Conservation (phyloP, 2,888 invertebrate genomes). For the Eupithecia subfuscata region DNA sequence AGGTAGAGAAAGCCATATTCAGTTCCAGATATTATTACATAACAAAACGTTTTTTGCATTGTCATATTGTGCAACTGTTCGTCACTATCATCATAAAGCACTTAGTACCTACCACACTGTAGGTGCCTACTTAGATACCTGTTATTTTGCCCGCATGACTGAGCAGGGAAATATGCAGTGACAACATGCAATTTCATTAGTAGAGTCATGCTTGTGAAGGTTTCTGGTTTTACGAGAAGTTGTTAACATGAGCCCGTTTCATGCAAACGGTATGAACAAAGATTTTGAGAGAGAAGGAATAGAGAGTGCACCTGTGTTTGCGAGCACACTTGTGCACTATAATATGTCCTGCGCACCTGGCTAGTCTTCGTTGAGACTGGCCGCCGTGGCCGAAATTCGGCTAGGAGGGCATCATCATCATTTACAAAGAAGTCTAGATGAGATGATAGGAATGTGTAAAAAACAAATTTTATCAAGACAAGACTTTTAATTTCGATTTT, state of each 20-base stretch:
- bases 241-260: background rate
- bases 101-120: conserved; percentile 4
- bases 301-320: too few species aligned
- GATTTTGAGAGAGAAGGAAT: too few species aligned
- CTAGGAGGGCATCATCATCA: too few species aligned
- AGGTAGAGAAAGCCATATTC: background rate
- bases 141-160: conserved; percentile 44
- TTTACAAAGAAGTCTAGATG: background rate
- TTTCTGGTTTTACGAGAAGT: conserved; percentile 30
- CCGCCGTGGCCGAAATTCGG: too few species aligned
- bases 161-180: conserved; percentile 44
- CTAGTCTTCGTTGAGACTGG: too few species aligned
- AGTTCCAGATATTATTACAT: background rate
- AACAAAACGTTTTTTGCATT: conserved; percentile 10
- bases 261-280: background rate
- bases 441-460: background rate
- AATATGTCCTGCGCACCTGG: too few species aligned
- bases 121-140: conserved; percentile 10
- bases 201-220: conserved; percentile 37
- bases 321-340: too few species aligned
- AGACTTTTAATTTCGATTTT: background rate
- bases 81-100: conserved; percentile 11
- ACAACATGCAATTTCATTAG: conserved; percentile 45
- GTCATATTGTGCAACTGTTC: conserved; percentile 14
- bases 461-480: background rate